phyloP scores from a whole-genome alignment of 2,797 vertebrate species.

The Microctenopoma steveboyesi region DNA sequence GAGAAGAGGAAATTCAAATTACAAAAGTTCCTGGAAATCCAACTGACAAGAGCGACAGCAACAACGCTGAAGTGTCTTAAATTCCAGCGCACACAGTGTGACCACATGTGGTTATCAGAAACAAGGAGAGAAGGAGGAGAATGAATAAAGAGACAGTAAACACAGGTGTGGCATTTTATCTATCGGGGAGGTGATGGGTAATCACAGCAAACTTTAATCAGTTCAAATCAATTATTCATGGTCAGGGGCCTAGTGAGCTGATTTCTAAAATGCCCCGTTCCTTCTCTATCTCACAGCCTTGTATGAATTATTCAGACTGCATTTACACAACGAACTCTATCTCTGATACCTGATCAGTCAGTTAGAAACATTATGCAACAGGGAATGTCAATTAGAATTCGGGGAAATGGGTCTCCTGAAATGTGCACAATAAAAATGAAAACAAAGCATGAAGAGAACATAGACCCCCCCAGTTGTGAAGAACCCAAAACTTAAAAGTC shows the following conservation, averaged over 20 bases:
- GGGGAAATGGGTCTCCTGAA: constrained; percentile 65
- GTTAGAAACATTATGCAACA: constrained; percentile 85
- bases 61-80: constrained; percentile 4
- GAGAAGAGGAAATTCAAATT: constrained; percentile 20
- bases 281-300: constrained; percentile 77
- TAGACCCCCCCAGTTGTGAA: constrained; percentile 4
- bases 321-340: constrained; percentile 87
- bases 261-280: constrained; percentile 81
- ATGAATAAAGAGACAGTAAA: constrained; percentile 79
- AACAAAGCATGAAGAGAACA: constrained; percentile 43
- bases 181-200: constrained; percentile 81
- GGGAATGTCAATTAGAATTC: constrained; percentile 82
- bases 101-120: constrained; percentile 49
- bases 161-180: constrained; percentile 84
- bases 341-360: constrained; percentile 85
- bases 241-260: constrained; percentile 82
- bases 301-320: constrained; percentile 86
- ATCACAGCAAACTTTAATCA: constrained; percentile 89
- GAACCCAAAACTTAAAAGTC: constrained; percentile 32
- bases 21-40: constrained; percentile 7
- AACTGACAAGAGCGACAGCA: constrained; percentile 16
- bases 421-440: constrained; percentile 48
- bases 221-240: constrained; percentile 89
- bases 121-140: constrained; percentile 57
- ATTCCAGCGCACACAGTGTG: constrained; percentile 32